Evolutionary conservation across 2,113 vertebrate genomes (phyloP).

Genomic region (Elephas maximus): DNA sequence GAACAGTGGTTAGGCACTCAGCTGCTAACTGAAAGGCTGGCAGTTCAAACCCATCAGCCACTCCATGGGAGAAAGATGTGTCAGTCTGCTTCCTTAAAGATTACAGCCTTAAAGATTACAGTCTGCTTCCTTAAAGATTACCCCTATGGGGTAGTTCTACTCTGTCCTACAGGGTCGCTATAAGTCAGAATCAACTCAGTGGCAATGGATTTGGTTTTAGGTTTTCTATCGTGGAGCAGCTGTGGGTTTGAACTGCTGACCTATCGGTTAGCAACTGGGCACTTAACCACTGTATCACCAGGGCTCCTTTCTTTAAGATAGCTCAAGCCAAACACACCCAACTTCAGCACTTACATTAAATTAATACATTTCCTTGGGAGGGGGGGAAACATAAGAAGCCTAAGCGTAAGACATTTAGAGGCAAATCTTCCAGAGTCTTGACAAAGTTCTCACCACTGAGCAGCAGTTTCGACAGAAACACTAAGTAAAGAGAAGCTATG

Average conservation of each 20-base stretch:
- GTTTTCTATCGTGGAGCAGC: no score
- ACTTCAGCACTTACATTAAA: not conserved
- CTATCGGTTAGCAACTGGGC: not conserved
- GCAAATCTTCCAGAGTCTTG: not conserved
- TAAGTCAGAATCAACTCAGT: no score
- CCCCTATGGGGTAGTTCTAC: no score
- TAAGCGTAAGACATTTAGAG: not conserved
- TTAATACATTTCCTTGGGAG: not conserved
- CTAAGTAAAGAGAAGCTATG: not conserved
- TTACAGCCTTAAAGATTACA: no score
- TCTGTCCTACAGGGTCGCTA: no score
- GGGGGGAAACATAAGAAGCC: not conserved
- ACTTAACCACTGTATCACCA: not conserved
- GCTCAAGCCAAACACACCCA: not conserved
- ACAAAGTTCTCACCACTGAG: not conserved
- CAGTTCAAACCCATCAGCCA: no score
- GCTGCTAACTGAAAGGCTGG: no score
- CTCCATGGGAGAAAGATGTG: no score
- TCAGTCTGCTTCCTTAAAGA: no score
- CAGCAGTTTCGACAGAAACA: not conserved
- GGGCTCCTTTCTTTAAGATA: not conserved
- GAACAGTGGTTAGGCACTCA: no score
- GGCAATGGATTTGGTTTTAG: not conserved
- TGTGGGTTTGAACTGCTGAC: not conserved
- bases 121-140: no score